Evolutionary conservation across 1,140 invertebrate genomes (phyloP).

Genomic region (Pogonomyrmex barbatus): DNA sequence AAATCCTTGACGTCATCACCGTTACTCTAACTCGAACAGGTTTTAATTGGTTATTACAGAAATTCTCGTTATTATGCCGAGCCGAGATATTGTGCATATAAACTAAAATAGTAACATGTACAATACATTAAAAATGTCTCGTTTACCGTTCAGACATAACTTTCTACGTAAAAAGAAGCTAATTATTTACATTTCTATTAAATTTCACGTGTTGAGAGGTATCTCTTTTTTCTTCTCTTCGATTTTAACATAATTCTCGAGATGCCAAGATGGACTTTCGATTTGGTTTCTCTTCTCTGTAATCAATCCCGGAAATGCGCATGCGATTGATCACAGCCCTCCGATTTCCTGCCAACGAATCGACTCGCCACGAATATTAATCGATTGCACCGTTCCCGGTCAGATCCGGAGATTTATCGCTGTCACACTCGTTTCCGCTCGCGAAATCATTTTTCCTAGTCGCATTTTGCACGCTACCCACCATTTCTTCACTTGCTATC

Average conservation of each 20-base stretch:
- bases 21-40: neutral
- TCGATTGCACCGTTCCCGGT: conserved; percentile 34
- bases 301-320: conserved; percentile 59
- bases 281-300: conserved; percentile 31
- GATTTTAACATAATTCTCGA: neutral
- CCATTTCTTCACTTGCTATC: neutral
- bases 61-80: conserved; percentile 1
- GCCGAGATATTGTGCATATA: neutral
- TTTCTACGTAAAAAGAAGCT: neutral
- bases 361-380: conserved; percentile 43
- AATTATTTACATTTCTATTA: neutral
- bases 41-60: conserved; percentile 24
- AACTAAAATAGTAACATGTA: neutral
- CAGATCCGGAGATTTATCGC: conserved; percentile 20
- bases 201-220: neutral
- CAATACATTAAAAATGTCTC: conserved; percentile 7
- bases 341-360: conserved; percentile 45
- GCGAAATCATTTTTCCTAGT: conserved; percentile 29
- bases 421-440: neutral
- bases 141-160: neutral
- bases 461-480: neutral
- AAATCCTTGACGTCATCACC: conserved; percentile 21
- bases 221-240: neutral
- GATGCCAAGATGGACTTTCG: neutral
- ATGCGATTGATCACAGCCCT: neutral